Evolutionary conservation across 2,888 invertebrate species (phyloP).

Genomic region (Quadroppia sp.): DNA sequence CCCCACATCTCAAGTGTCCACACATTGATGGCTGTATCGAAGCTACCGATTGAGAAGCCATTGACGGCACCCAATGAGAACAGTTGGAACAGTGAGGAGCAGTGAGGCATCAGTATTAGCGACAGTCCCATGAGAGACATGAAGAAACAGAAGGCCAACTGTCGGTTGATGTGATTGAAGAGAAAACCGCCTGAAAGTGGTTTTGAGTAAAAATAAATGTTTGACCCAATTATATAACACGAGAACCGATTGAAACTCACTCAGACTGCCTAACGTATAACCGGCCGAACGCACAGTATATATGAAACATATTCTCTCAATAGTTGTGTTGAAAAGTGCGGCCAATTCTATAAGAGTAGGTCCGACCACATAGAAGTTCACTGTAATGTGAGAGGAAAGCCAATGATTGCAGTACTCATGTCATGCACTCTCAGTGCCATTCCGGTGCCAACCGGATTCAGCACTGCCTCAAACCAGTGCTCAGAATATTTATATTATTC

Average conservation of each 20-base stretch:
- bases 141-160: conserved; percentile 39
- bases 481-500: neutral
- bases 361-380: conserved; percentile 42
- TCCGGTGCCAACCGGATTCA: neutral
- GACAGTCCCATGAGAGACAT: conserved; percentile 38
- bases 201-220: neutral
- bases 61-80: conserved; percentile 37
- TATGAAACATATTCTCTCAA: conserved; percentile 40
- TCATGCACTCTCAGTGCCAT: neutral
- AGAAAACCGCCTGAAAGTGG: conserved; percentile 38
- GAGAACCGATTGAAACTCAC: conserved; percentile 12
- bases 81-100: conserved; percentile 32
- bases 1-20: conserved; percentile 41
- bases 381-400: neutral
- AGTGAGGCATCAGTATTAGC: conserved; percentile 39
- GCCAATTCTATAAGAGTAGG: conserved; percentile 41
- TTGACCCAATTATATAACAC: neutral
- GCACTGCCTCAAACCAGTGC: neutral
- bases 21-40: conserved; percentile 43
- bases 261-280: conserved; percentile 39
- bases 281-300: conserved; percentile 41
- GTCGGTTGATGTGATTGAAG: conserved; percentile 42
- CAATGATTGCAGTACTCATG: neutral
- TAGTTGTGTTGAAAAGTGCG: conserved; percentile 37
- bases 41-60: conserved; percentile 42